Base-by-base conservation (phyloP, 2,888 invertebrate species). In the Apoda limacodes region DNA sequence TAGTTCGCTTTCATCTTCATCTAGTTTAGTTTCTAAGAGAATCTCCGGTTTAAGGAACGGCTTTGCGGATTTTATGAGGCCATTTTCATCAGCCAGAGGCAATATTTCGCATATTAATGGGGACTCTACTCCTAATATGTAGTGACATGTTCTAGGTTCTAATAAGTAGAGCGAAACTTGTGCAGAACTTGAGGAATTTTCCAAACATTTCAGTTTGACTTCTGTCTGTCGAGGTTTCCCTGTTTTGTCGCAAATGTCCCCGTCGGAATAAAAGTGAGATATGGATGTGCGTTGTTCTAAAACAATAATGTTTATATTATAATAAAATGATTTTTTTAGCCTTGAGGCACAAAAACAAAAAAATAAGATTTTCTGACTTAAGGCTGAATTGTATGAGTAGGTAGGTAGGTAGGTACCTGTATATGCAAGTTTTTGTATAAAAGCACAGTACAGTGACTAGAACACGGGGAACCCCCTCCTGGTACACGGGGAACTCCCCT, bases 41-140 rank as follows among this genome's bases (percentile, higher is more conserved):
- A n/a, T n/a, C n/a, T n/a, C n/a, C n/a, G n/a, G n/a, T n/a, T n/a
- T n/a, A n/a, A n/a, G n/a, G 1, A 37, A 35, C 2, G 57, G 40
- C 19, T 56, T 63, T 0, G 45, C 43, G 0, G 59, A 40, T 31
- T 66, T 63, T 2, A 82, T 68, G 2, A 94, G 71, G 3, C 95
- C 96, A 52, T 90, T 82, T 13, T 91, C 88, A 64, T 96, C 93
- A 1, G 92, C 93, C 40, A 87, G 78, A 2, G 89, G 85, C 29
- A 96, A 66, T 42, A 97, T 86, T 50, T 92, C 87, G 70, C 97
- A 97, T 46, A 98, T 89, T 5, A 96, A 69, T 0, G 92, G 90
- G 0, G 97, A 95, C 60, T 98, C 97, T 0, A 98, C 93, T n/a
- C 92, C 93, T 29, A 99, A 75, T 31, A 95, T 89, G 61, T 98